These are phyloP conservation scores for Steromphala cineraria DNA, from an alignment of 2,888 invertebrate species.

Conservation along the genomic window DNA sequence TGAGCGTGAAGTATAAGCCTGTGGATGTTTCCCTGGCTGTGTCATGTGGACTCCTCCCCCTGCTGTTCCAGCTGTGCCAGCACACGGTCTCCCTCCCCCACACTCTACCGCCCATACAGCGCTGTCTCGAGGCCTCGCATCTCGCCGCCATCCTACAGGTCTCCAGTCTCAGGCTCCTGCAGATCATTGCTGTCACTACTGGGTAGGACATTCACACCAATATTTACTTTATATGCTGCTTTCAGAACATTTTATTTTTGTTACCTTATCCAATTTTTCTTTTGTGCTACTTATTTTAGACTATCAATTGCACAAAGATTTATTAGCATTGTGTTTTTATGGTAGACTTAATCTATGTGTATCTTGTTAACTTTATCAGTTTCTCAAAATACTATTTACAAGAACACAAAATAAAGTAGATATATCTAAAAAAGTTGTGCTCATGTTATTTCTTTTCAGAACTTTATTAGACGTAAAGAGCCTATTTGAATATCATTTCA, in stretches of 20 bases:
- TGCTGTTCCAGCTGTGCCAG: conserved; percentile 76
- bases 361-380: neutral
- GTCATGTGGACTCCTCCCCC: conserved; percentile 78
- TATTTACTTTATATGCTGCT: too few relatives aligned
- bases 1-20: conserved; percentile 79
- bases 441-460: too few relatives aligned
- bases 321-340: neutral
- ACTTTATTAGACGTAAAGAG: too few relatives aligned
- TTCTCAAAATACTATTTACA: too few relatives aligned
- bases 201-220: conserved; percentile 73
- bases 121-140: conserved; percentile 55
- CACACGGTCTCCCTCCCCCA: conserved; percentile 46
- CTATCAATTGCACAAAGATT: neutral
- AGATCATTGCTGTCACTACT: conserved; percentile 79
- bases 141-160: conserved; percentile 69
- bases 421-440: too few relatives aligned
- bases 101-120: conserved; percentile 55
- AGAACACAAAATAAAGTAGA: too few relatives aligned
- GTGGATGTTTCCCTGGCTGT: conserved; percentile 80
- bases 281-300: neutral
- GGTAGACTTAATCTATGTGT: neutral
- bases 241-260: too few relatives aligned
- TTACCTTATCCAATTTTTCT: neutral
- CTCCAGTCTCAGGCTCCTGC: conserved; percentile 78
- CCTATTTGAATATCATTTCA: too few relatives aligned